Percentiles rank a stretch among this genome's conserved stretches.
These are phyloP conservation scores for Deilephila porcellus DNA, from an alignment of 2,888 invertebrate genomes.

Conservation along the genomic window DNA sequence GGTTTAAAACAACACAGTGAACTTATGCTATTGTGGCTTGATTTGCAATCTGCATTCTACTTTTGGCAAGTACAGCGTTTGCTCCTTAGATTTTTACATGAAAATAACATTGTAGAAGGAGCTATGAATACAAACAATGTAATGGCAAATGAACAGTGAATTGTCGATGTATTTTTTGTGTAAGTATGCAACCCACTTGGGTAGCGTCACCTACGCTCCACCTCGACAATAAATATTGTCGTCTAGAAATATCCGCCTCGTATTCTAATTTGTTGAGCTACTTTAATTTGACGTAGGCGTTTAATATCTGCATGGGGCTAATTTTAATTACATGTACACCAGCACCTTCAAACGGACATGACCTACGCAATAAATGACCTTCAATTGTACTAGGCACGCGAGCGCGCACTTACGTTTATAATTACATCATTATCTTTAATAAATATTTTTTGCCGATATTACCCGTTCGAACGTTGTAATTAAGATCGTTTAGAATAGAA, in stretches of 20 bases:
- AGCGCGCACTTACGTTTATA: slow-evolving; percentile 2
- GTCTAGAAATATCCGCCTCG: background rate
- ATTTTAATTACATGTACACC: slow-evolving; percentile 1
- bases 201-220: background rate
- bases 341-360: background rate
- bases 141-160: slow-evolving; percentile 2
- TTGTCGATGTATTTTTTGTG: background rate
- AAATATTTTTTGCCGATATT: slow-evolving; percentile 15
- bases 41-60: too few species aligned
- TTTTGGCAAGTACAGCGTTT: too few species aligned
- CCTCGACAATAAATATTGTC: background rate
- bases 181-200: background rate
- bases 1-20: too few species aligned
- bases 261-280: background rate
- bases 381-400: background rate
- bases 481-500: slow-evolving; percentile 13
- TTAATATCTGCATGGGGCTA: background rate
- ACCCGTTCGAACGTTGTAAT: slow-evolving; percentile 1
- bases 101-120: background rate
- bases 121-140: background rate
- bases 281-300: background rate
- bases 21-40: too few species aligned
- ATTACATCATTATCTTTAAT: slow-evolving; percentile 5
- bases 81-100: too few species aligned
- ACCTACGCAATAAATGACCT: background rate